These are phyloP conservation scores for Cephalopterus ornatus DNA, from an alignment of 2,113 vertebrate genomes.

Conservation along the genomic window DNA sequence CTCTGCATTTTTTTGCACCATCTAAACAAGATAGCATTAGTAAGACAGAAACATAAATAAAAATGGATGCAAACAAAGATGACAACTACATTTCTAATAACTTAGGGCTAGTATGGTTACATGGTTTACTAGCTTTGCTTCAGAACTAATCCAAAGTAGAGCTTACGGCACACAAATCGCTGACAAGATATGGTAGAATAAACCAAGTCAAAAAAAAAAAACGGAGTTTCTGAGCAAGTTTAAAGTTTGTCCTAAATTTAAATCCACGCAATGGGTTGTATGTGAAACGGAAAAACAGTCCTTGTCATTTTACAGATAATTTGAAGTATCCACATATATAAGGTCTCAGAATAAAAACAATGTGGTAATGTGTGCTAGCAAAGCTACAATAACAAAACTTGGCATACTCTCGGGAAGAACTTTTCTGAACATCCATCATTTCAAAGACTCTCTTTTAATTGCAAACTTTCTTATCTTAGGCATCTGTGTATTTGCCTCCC, in stretches of 20 bases:
- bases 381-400: neutral
- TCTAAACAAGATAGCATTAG: conserved; percentile 78
- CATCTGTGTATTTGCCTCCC: neutral
- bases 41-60: conserved; percentile 75
- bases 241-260: neutral
- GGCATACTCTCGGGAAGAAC: neutral
- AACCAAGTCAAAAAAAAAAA: neutral
- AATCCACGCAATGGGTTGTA: neutral
- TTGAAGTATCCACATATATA: neutral
- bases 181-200: neutral
- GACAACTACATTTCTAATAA: conserved; percentile 53
- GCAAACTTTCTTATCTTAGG: neutral
- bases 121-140: conserved; percentile 44
- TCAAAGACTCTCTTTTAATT: neutral
- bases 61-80: conserved; percentile 72
- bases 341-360: neutral
- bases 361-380: neutral
- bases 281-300: neutral
- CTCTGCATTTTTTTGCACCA: conserved; percentile 72
- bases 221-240: neutral
- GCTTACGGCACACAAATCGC: neutral
- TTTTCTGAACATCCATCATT: neutral
- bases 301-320: neutral
- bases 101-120: conserved; percentile 18
- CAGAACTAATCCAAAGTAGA: neutral